Evolutionary conservation across 2,888 invertebrate species (phyloP), one percentile per base, ranked within the genome.

Genomic region (Onchidella celtica): DNA sequence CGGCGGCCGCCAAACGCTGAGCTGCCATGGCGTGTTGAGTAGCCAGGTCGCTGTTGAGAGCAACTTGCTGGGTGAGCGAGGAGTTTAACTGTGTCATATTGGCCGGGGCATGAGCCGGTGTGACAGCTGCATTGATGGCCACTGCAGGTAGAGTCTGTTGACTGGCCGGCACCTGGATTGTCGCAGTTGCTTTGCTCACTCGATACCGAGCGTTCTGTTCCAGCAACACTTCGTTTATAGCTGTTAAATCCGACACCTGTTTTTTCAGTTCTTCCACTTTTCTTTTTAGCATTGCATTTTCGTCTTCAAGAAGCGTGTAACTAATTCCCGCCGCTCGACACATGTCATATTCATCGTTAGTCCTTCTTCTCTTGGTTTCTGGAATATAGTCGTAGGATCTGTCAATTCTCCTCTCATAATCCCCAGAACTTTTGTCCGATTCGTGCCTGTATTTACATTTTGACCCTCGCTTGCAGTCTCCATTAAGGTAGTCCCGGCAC

Each of bases 171-270:
- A 91, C 87, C 61, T 87, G 89, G 17, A 86, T 83, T 17, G 89
- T 85, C 36, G 88, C 85, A 69, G 89, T 90, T 29, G 90, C 84
- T 82, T 90, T 89, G 85, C 89, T 88, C 69, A 90, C 88, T 40
- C 96, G 94, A 83, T 96, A 93, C 85, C 95, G 95, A 34, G 96
- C 96, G 92, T 96, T 96, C 93, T 96, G 96, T 88, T 96, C 96
- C 85, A 96, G 93, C 17, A 97, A 94, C 91, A 96, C 96, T 91
- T 96, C 96, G 92, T 97, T 97, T 11, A 96, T 96, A 1, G 96
- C 96, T 55, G 95, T 95, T 84, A 96, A 93, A 92, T 96, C 96
- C 47, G 95, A 95, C 27, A 96, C 95, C 93, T 95, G 95, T 90
- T 95, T 95, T 91, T 96, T 96, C 81, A 96, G 92, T 87, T 96